A percentile compares a stretch with the other conserved stretches of the same genome.
Conservation (phyloP, 2,888 invertebrate genomes). For the Tanypteryx hageni region DNA sequence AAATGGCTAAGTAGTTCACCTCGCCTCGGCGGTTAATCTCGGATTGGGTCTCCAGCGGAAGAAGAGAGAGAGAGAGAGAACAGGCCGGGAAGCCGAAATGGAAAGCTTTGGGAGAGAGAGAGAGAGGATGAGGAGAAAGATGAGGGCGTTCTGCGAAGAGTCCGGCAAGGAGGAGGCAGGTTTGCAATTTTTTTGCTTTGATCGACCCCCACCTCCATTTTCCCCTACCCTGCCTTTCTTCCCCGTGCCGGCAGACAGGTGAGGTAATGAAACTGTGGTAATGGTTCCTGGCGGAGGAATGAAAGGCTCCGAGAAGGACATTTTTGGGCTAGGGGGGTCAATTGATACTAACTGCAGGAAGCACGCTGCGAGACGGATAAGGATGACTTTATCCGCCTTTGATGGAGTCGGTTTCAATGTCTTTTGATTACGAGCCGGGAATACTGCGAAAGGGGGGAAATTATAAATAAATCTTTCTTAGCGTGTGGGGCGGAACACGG, state of each 20-base stretch:
- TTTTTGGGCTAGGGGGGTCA: background rate
- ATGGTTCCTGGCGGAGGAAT: background rate
- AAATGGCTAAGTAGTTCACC: slow-evolving; percentile 45
- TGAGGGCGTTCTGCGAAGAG: background rate
- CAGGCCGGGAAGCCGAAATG: background rate
- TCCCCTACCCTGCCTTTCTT: background rate
- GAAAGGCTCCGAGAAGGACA: background rate
- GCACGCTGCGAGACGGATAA: background rate
- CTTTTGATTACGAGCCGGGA: background rate
- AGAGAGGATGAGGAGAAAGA: background rate
- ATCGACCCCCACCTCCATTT: background rate
- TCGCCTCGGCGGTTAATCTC: slow-evolving; percentile 59
- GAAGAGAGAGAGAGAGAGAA: background rate
- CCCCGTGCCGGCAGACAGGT: background rate
- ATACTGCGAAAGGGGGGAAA: background rate
- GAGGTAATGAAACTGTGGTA: slow-evolving; percentile 13
- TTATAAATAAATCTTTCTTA: background rate
- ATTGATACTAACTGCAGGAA: slow-evolving; percentile 5
- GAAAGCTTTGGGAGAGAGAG: background rate
- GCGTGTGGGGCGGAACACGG: too few species aligned
- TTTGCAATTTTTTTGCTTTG: background rate
- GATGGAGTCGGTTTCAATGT: slow-evolving; percentile 6
- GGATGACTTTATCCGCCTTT: background rate
- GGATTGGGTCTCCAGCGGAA: slow-evolving; percentile 5
- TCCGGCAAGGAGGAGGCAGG: background rate